Base-by-base conservation (phyloP, 1,140 invertebrate species). In the Helicoverpa armigera region DNA sequence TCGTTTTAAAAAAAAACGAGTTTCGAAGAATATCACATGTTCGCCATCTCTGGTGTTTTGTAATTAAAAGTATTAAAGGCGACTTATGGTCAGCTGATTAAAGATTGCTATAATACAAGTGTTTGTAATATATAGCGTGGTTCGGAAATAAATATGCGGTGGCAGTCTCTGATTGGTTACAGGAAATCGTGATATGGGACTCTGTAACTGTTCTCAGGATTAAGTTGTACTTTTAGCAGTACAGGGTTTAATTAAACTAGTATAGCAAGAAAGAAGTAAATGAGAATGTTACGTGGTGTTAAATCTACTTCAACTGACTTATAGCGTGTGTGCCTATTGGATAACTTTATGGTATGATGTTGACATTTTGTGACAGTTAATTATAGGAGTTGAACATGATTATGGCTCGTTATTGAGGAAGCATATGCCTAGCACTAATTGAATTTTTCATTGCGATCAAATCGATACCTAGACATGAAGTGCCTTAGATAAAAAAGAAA, bases 21-120 rank as follows among this genome's bases (percentile, higher is more conserved):
- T 29, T 60, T 12, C 23, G 29, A 60, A 61, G 14, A 61, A 61
- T 61, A 61, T 61, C 58, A 61, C 58, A 13, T 14, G 23, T 23
- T 29, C 3, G 35, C 58, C 11, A 61, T 61, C 58, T 11, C 58
- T 31, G 23, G 58, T 31, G 23, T 23, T 61, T 31, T 61, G 58
- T 61, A 61, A 61, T 61, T 61, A 61, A 61, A 61, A 61, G 58
- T 61, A 61, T 61, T 61, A 61, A 13, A 61, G 23, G 58, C 23
- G 11, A 61, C 58, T 61, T 61, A 61, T 61, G 58, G 58, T 61
- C 23, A 13, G 58, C 58, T 61, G 58, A 61, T 61, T 31, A 61
- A 61, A 61, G 58, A 61, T 61, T 61, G 58, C 58, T 61, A 61
- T 61, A 31, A 61, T 29, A 13, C 58, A 61, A 61, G 58, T 29